Evolutionary conservation across 1,140 invertebrate species (phyloP), one percentile per base, ranked within the genome.

Genomic region (Calliphora vicina): DNA sequence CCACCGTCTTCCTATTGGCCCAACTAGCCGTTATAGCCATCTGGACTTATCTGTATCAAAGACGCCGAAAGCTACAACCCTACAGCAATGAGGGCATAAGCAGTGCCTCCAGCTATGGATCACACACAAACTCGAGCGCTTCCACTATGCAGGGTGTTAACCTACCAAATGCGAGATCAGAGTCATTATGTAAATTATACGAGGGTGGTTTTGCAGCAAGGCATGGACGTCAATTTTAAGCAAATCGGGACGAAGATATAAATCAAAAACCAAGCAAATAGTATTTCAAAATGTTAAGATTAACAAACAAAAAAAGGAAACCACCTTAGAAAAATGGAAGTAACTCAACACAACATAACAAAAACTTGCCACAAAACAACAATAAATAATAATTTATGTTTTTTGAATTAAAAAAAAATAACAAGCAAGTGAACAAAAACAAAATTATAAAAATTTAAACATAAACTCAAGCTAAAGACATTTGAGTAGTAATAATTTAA

Each of bases 141-240:
- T 85, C 85, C 85, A 86, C 84, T 86, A 83, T 81, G 20, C 71
- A 82, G 26, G 61, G 61, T 23, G 80, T 89, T 84, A 92, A 87
- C 88, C 92, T 90, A 86, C 93, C 85, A 23, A 85, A 82, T 81
- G 91, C 89, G 35, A 94, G 95, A 85, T 93, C 95, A 72, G 94
- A 94, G 88, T 94, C 94, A 85, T 93, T 97, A 82, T 96, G 95
- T 92, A 96, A 97, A 92, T 92, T 97, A 84, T 97, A 97, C 91
- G 96, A 96, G 89, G 92, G 94, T 85, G 94, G 94, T 85, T 95
- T 92, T 85, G 91, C 92, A 72, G 93, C 93, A 89, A 90, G 92
- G 81, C 93, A 96, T 90, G 94, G 95, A 87, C 94, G 95, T 91
- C 94, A 96, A 90, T 96, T 96, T 91, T 97, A 93, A 94, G 88